These are phyloP conservation scores for Lepus europaeus DNA, from an alignment of 2,113 vertebrate species.

Conservation along the genomic window DNA sequence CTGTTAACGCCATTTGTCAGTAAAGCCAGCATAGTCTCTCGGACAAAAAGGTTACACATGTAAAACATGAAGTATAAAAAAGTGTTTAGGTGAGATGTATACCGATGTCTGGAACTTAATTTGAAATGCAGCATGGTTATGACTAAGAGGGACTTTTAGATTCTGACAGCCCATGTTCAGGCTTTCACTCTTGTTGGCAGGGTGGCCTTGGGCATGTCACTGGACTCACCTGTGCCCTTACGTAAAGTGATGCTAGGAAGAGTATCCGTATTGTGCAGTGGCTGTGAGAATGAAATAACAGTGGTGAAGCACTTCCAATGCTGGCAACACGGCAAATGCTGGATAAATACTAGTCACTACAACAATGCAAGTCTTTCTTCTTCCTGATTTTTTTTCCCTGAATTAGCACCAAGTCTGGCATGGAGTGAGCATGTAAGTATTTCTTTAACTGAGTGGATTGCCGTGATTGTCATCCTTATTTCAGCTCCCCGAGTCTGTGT, in stretches of 20 bases:
- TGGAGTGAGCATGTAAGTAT: not conserved
- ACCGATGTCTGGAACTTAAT: not conserved
- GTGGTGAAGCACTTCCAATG: not conserved
- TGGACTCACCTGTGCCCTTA: not conserved
- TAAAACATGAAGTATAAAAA: conserved; percentile 17
- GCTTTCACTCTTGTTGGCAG: fast-evolving
- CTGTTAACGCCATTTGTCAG: not conserved
- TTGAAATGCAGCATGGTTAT: not conserved
- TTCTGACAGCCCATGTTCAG: not conserved
- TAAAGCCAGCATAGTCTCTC: conserved; percentile 14
- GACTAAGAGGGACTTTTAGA: not conserved
- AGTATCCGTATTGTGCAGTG: not conserved
- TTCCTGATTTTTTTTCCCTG: not conserved
- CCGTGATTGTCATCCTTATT: not conserved
- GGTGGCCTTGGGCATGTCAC: not conserved
- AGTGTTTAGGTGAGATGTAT: not conserved
- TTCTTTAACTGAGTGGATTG: not conserved
- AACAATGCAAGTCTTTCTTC: not conserved
- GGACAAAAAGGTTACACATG: not conserved
- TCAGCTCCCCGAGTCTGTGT: not conserved
- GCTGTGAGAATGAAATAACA: not conserved
- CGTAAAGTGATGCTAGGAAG: not conserved
- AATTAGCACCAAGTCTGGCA: not conserved
- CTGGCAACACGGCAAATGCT: not conserved
- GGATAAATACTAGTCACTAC: not conserved